These are phyloP conservation scores for Goniozus legneri DNA, from an alignment of 1,140 invertebrate genomes.

Conservation along the genomic window DNA sequence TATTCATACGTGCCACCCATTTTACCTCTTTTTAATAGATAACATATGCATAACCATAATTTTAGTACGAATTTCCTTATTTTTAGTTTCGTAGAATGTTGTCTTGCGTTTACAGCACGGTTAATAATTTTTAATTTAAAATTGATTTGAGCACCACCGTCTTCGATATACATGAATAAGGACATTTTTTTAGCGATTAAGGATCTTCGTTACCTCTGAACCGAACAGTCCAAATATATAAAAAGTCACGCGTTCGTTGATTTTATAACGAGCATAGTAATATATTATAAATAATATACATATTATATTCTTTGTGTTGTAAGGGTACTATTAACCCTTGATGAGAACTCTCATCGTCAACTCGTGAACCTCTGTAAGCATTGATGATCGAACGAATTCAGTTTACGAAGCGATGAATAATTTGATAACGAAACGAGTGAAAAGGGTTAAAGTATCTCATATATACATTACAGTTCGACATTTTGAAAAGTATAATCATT, in stretches of 20 bases:
- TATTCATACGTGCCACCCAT: not conserved
- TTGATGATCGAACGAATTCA: too few species aligned
- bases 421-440: not conserved
- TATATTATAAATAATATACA: not conserved
- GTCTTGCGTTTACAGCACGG: not conserved
- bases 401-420: too few species aligned
- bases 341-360: not conserved
- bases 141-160: not conserved
- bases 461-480: not conserved
- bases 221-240: not conserved
- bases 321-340: not conserved
- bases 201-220: conserved; percentile 4
- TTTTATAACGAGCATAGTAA: not conserved
- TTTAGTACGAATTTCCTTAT: not conserved
- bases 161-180: conserved; percentile 21
- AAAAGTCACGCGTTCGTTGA: not conserved
- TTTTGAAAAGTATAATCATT: not conserved
- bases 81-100: not conserved
- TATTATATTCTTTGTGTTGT: not conserved
- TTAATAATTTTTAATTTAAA: not conserved
- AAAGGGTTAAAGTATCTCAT: not conserved
- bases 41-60: not conserved
- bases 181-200: conserved; percentile 9
- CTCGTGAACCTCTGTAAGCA: not conserved
- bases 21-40: not conserved